Conservation (phyloP, 2,797 vertebrate genomes). For the Microchirus variegatus region DNA sequence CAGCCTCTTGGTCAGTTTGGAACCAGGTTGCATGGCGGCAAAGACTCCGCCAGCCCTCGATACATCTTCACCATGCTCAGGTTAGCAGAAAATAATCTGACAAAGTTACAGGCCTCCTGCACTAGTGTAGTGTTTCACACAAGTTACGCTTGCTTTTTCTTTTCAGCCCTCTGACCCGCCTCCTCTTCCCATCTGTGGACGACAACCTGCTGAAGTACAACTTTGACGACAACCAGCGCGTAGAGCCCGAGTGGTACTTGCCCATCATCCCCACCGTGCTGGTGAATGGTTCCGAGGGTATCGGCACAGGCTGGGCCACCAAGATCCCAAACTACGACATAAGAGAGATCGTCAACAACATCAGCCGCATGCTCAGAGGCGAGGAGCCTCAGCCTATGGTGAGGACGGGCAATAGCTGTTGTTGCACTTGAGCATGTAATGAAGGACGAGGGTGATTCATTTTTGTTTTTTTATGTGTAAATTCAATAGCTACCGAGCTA, state of each 20-base stretch:
- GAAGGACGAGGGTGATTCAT: neutral
- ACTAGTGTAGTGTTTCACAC: fast-evolving
- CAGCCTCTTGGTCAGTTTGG: slow-evolving; percentile 98
- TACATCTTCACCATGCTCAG: slow-evolving; percentile 99
- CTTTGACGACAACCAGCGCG: slow-evolving; percentile 94
- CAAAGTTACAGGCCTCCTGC: too few species aligned
- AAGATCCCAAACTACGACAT: slow-evolving; percentile 92
- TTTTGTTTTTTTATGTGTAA: neutral
- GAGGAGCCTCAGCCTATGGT: slow-evolving; percentile 93
- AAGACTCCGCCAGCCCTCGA: slow-evolving; percentile 98
- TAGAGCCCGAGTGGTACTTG: slow-evolving; percentile 98
- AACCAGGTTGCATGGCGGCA: slow-evolving; percentile 94
- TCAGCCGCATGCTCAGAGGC: slow-evolving; percentile 89
- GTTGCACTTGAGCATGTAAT: neutral
- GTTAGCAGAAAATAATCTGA: slow-evolving; percentile 67
- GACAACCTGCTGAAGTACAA: slow-evolving; percentile 92
- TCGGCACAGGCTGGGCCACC: slow-evolving; percentile 97
- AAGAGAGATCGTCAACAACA: slow-evolving; percentile 91
- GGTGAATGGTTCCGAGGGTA: slow-evolving; percentile 93
- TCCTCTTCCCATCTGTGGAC: slow-evolving; percentile 90
- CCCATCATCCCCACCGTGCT: slow-evolving; percentile 95
- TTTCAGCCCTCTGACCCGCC: slow-evolving; percentile 86
- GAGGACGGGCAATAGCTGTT: slow-evolving; percentile 37
- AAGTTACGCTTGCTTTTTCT: neutral
- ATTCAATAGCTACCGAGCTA: slow-evolving; percentile 89